Base-by-base conservation (phyloP, 2,113 vertebrate species). In the Chauna torquata region DNA sequence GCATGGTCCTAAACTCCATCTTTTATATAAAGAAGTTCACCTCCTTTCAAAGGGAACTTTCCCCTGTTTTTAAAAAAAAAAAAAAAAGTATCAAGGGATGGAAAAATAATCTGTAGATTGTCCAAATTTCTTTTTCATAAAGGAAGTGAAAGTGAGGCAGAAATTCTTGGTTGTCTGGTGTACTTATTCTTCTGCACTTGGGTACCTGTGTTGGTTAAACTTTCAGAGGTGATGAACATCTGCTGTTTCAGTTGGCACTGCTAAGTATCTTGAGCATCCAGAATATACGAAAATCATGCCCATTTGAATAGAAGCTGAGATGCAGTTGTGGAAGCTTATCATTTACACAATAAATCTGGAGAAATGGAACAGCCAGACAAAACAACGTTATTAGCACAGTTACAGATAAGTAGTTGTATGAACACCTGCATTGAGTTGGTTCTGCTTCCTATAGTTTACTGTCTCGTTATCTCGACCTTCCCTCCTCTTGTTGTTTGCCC, bases 61-160 rank as follows among this genome's bases (percentile, higher is more conserved):
- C 2, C 4, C 6, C 24, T 76, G 28, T 40, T n/a, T 27, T 36
- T 71, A 13, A 32, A 22, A 59, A 50, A 47, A 24, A 64, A 50
- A 82, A 52, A 7, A 1, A 32, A 5, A 6, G 3, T 17, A 45
- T 23, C 13, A 16, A 2, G 57, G 22, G 7, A 52, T 78, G 8
- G 40, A 57, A 75, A 88, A 84, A 59, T 18, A 36, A 50, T 38
- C 2, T 66, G 11, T 59, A 69, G 40, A 1, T 40, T 40, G 3
- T 5, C 2, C 0, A 11, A 0, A 1, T 11, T 77, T 62, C 28
- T 50, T 69, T 59, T 10, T 16, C 6, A 5, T 8, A 50, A 38
- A 68, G 2, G 0, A 14, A 34, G 3, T n/a, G 16, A 49, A 81
- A 74, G 22, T 57, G 7, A 69, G 3, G 4, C 25, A 87, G 52